Evolutionary conservation across 2,888 invertebrate genomes (phyloP).

Genomic region (Tolmerus cingulatus): DNA sequence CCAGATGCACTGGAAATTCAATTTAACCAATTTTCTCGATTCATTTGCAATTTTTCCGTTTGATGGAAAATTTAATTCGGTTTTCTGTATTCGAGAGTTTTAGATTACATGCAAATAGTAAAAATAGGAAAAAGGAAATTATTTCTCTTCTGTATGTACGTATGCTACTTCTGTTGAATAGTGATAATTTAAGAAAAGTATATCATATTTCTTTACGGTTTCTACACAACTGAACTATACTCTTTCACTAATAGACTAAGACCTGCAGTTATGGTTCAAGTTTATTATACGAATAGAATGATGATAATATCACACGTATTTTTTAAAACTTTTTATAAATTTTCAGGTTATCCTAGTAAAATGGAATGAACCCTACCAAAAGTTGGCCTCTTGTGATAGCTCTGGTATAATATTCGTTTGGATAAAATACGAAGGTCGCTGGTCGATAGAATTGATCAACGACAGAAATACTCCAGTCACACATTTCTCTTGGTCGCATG

Average conservation of each 20-base stretch:
- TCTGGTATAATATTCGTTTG: conserved; percentile 98
- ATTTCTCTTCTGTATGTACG: neutral
- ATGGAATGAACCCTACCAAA: conserved; percentile 99
- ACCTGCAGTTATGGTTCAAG: no score
- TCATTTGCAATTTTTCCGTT: neutral
- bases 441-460: conserved; percentile 99
- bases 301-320: no score
- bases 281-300: no score
- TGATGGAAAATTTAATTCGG: neutral
- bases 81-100: neutral
- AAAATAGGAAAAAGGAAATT: neutral
- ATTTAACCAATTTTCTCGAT: neutral
- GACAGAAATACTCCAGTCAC: conserved; percentile 97
- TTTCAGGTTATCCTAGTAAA: conserved; percentile 89
- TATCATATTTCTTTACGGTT: no score
- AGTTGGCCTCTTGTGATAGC: conserved; percentile 96
- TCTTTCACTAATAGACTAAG: no score
- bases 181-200: no score
- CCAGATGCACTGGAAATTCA: neutral
- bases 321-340: neutral
- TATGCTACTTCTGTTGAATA: no score
- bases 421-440: conserved; percentile 98
- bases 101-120: neutral
- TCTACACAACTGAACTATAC: no score
- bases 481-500: conserved; percentile 98